Evolutionary conservation across 2,797 vertebrate genomes (phyloP).

Genomic region (Arremon brunneinucha): DNA sequence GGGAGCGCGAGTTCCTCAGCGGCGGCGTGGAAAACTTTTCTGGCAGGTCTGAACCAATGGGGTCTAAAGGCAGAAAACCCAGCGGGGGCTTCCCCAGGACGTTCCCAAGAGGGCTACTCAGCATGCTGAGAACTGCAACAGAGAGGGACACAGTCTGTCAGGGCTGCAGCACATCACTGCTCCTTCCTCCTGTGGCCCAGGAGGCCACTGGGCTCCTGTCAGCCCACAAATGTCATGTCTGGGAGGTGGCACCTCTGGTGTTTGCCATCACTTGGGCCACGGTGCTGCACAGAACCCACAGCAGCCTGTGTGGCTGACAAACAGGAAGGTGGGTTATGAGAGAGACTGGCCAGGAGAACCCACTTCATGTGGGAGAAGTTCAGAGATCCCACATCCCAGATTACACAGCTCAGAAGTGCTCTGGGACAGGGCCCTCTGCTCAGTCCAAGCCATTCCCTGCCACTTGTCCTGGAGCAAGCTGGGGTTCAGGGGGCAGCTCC

Average conservation of each 20-base stretch:
- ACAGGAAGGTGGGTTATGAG: not conserved
- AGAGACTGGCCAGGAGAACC: not conserved
- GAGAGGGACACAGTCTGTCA: conserved; percentile 14
- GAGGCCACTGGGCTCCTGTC: not conserved
- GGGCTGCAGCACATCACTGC: not conserved
- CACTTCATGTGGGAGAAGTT: not conserved
- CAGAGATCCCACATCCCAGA: not conserved
- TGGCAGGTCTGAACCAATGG: conserved; percentile 85
- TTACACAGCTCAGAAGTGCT: no score
- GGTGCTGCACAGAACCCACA: not conserved
- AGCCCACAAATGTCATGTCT: accelerated
- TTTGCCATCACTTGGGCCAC: not conserved
- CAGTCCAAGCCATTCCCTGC: not conserved
- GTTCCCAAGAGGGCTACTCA: conserved; percentile 86
- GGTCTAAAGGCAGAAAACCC: conserved; percentile 80
- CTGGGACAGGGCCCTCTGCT: not conserved
- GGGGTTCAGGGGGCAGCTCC: not conserved
- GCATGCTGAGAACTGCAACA: conserved; percentile 85
- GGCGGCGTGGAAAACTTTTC: conserved; percentile 88
- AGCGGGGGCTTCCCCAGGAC: conserved; percentile 83
- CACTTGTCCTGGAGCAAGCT: not conserved
- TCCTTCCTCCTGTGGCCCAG: not conserved
- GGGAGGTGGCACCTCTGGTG: not conserved
- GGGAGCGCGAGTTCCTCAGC: conserved; percentile 83
- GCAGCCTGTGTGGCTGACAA: not conserved